Conservation (phyloP, 2,888 invertebrate genomes). For the Dione vanillae region DNA sequence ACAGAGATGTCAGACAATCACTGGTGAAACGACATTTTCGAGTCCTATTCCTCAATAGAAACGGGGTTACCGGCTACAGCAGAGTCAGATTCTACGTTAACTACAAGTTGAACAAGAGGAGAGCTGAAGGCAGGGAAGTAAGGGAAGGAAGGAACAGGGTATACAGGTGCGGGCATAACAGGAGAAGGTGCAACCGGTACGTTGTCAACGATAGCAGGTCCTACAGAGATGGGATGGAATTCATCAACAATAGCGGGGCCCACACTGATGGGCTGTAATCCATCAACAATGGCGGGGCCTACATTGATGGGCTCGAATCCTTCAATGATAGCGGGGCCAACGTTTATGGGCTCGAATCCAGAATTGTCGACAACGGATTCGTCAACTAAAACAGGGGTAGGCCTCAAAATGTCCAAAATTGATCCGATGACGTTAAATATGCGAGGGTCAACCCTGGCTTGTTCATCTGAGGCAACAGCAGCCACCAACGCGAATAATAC, state of each 20-base stretch:
- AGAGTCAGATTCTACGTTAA: conserved; percentile 32
- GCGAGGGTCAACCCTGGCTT: conserved; percentile 39
- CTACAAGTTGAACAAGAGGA: conserved; percentile 25
- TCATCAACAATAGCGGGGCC: conserved; percentile 36
- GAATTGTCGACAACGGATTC: conserved; percentile 43
- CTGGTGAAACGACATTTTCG: neutral
- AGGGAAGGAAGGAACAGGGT: conserved; percentile 16
- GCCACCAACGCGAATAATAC: conserved; percentile 50
- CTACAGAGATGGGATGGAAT: neutral
- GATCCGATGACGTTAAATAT: conserved; percentile 34
- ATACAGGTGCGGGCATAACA: neutral
- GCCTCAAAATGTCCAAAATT: conserved; percentile 48
- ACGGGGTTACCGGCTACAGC: conserved; percentile 27
- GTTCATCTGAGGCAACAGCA: conserved; percentile 54
- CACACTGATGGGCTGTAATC: neutral
- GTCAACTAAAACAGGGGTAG: conserved; percentile 17
- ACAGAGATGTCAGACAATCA: neutral
- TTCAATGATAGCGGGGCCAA: conserved; percentile 38
- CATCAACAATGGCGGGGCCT: conserved; percentile 34
- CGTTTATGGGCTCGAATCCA: conserved; percentile 40
- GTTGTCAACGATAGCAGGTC: conserved; percentile 17
- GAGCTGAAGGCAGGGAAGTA: conserved; percentile 40
- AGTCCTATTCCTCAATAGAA: neutral
- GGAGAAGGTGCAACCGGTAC: conserved; percentile 1
- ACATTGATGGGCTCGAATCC: neutral